phyloP scores from a whole-genome alignment of 1,140 invertebrate genomes.

The Apis dorsata region DNA sequence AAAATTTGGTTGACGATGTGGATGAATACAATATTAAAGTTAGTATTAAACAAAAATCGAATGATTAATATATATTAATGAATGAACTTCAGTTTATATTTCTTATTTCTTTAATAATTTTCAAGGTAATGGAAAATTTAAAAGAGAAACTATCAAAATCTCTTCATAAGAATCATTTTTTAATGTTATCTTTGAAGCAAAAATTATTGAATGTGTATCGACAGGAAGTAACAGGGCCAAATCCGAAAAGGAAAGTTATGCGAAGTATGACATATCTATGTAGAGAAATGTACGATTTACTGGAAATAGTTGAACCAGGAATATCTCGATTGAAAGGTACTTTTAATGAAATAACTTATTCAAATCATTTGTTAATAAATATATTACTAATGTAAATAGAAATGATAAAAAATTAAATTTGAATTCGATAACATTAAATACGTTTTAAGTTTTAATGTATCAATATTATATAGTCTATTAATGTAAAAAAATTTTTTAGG shows the following conservation, averaged over 20 bases:
- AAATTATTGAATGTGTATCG: slow-evolving; percentile 83
- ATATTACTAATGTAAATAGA: too few species aligned
- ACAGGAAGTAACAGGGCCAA: slow-evolving; percentile 78
- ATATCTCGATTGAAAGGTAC: slow-evolving; percentile 86
- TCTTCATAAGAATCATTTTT: slow-evolving; percentile 84
- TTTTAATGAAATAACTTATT: slow-evolving; percentile 25
- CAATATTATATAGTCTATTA: background rate
- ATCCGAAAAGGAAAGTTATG: slow-evolving; percentile 81
- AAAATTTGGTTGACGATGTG: slow-evolving; percentile 75
- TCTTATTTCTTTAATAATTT: slow-evolving; percentile 14
- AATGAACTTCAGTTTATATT: slow-evolving; percentile 2
- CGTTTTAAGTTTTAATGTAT: background rate
- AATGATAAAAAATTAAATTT: background rate
- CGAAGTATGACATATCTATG: slow-evolving; percentile 84
- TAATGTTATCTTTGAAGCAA: slow-evolving; percentile 85
- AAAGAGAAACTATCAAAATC: slow-evolving; percentile 81
- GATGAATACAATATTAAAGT: slow-evolving; percentile 75
- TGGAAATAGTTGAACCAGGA: slow-evolving; percentile 86
- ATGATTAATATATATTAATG: background rate
- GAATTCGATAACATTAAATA: background rate
- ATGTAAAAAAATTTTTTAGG: slow-evolving; percentile 76
- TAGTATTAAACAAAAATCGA: slow-evolving; percentile 33
- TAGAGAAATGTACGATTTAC: slow-evolving; percentile 83
- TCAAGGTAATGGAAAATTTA: slow-evolving; percentile 81
- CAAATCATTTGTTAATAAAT: background rate